Evolutionary conservation across 2,113 vertebrate genomes (phyloP), one percentile per base, ranked within the genome.

Genomic region (Lophochroa leadbeateri): DNA sequence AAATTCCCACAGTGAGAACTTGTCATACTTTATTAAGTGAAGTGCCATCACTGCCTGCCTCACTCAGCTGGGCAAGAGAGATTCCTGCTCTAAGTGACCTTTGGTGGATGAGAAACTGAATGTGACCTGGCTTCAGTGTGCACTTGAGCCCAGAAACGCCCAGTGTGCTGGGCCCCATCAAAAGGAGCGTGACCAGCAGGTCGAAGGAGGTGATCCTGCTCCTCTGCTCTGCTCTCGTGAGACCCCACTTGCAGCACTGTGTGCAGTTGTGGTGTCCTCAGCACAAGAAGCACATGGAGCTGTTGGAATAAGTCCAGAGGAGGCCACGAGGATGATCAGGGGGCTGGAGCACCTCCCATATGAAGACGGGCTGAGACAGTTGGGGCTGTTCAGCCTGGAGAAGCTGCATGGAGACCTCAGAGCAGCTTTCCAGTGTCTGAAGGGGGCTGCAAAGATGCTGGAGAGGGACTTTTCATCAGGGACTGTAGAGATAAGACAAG

Each of bases 51-150:
- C 18, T 80, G 52, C n/a, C 21, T 47, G 41, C 46, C 24, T 31
- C 16, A 13, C 37, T 52, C 9, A 37, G 50, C 39, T 10, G 17
- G 43, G n/a, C 1, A 0, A 53, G 39, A n/a, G 41, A 1, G 0
- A 28, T 5, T 39, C 52, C 44, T 35, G 52, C 39, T 79, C 43
- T 13, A 11, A 13, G 65, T 44, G 12, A 1, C 4, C 31, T 44
- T 12, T n/a, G 58, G 9, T 16, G 9, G 6, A 16, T 58, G 57
- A 58, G 57, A 24, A 35, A 24, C 33, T 35, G 57, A 35, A 35
- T 20, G 16, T 24, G 57, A 58, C 33, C 21, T 35, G 33, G 57
- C 33, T 35, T 58, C 33, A 58, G 33, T 2, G 2, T 16, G 57
- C 1, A 5, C 33, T 24, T 58, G 21, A 35, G 57, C 13, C n/a